Percentiles rank a stretch among this genome's conserved stretches.
Conservation (phyloP, 1,140 invertebrate species). For the Papilio glaucus region DNA sequence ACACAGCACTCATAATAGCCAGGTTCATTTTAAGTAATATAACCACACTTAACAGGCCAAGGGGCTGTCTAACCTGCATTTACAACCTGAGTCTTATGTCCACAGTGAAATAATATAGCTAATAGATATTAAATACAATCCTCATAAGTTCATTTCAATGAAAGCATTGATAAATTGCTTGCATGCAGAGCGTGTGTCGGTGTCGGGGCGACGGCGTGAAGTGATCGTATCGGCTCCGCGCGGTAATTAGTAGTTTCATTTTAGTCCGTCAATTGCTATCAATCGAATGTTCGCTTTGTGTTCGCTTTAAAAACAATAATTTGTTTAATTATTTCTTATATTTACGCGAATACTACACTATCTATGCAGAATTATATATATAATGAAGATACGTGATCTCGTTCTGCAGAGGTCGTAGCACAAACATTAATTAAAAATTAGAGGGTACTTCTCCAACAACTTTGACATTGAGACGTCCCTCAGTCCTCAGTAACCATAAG, state of each 20-base stretch:
- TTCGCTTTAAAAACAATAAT: slow-evolving; percentile 74
- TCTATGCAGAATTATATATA: too few species aligned
- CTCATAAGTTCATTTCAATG: slow-evolving; percentile 40
- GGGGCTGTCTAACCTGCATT: too few species aligned
- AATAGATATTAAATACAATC: background rate
- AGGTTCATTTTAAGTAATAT: too few species aligned
- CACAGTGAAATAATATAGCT: background rate
- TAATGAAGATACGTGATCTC: too few species aligned
- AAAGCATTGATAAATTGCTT: slow-evolving; percentile 40
- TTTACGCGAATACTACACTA: too few species aligned
- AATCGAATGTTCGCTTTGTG: slow-evolving; percentile 62
- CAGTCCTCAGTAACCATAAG: too few species aligned
- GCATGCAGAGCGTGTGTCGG: slow-evolving; percentile 31
- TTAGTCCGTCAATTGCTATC: slow-evolving; percentile 65
- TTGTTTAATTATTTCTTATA: slow-evolving; percentile 38
- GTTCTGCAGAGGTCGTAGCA: too few species aligned
- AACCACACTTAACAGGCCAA: too few species aligned
- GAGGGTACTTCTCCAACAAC: too few species aligned
- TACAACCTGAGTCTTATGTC: background rate
- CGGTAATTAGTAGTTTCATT: slow-evolving; percentile 79
- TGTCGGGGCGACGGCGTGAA: slow-evolving; percentile 36
- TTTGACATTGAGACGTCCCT: too few species aligned
- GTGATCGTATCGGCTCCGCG: slow-evolving; percentile 64
- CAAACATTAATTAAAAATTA: too few species aligned
- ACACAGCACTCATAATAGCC: too few species aligned